A percentile compares a stretch with the other conserved stretches of the same genome.
phyloP scores from a whole-genome alignment of 2,113 vertebrate species.

The Corythaixoides concolor region DNA sequence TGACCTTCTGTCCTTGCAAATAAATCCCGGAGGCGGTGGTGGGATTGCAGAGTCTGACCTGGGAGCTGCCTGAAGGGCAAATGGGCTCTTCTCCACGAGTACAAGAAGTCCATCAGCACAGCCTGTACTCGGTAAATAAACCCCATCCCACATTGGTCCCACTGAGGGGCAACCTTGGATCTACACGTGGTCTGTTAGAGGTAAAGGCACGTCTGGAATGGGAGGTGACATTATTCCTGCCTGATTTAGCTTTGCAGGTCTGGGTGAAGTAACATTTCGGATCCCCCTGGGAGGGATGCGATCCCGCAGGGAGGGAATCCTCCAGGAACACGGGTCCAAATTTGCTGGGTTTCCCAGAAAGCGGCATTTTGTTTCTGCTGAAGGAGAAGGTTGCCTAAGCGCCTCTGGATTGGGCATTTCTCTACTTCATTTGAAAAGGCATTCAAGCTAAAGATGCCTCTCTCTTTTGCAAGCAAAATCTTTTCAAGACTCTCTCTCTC shows the following conservation, averaged over 20 bases:
- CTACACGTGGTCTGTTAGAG: neutral
- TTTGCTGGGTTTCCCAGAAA: neutral
- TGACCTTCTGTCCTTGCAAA: neutral
- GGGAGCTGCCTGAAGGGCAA: neutral
- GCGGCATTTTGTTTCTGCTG: neutral
- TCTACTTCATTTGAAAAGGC: neutral
- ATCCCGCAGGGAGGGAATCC: neutral
- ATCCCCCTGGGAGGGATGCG: neutral
- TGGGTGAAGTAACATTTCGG: neutral
- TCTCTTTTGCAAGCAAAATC: neutral
- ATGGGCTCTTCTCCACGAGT: neutral
- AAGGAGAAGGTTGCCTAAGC: neutral
- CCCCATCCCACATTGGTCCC: accelerated
- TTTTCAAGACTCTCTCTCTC: neutral
- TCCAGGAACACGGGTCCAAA: accelerated
- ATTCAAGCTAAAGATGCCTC: neutral
- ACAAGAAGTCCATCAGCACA: neutral
- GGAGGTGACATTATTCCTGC: neutral
- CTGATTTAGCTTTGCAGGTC: neutral
- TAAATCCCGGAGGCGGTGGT: accelerated
- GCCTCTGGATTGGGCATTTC: neutral
- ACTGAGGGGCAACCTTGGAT: neutral
- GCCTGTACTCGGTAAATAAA: neutral
- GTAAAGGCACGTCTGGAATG: accelerated
- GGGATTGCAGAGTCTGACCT: accelerated